Conservation (phyloP, 2,888 invertebrate species). For the Standfussiana lucernea region DNA sequence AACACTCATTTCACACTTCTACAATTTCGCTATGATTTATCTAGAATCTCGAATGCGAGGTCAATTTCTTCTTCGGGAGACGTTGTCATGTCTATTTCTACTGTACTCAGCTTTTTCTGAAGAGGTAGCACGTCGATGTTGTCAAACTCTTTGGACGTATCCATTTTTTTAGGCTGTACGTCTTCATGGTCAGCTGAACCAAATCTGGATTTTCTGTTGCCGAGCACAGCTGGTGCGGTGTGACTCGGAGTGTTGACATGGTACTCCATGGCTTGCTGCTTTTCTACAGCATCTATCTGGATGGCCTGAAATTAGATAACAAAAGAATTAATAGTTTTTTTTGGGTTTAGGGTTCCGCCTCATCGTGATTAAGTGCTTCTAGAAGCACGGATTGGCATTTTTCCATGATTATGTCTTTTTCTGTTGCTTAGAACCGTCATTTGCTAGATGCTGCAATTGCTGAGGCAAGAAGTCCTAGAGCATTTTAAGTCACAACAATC, state of each 20-base stretch:
- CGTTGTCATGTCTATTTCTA: conserved; percentile 53
- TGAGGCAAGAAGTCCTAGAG: neutral
- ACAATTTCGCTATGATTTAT: conserved; percentile 77
- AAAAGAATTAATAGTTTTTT: neutral
- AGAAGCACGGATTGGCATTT: too few species aligned
- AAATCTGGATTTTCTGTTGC: conserved; percentile 45
- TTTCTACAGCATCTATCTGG: conserved; percentile 74
- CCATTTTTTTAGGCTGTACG: conserved; percentile 22
- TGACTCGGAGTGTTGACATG: conserved; percentile 74
- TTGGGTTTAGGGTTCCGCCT: neutral
- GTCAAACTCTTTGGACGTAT: conserved; percentile 19
- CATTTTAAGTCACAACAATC: neutral
- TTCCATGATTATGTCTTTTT: too few species aligned
- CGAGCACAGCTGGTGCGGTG: conserved; percentile 59
- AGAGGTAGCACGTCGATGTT: conserved; percentile 39
- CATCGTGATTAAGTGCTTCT: too few species aligned
- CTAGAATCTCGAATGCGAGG: conserved; percentile 84
- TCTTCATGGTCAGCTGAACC: conserved; percentile 22
- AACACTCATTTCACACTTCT: neutral
- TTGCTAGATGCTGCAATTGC: too few species aligned
- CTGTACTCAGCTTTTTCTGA: conserved; percentile 51
- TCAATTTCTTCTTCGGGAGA: conserved; percentile 88
- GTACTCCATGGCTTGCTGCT: conserved; percentile 79
- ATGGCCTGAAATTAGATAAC: conserved; percentile 71
- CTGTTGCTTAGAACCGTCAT: neutral